phyloP scores from a whole-genome alignment of 2,888 invertebrate species.

The Hirtodrosophila histrioides region DNA sequence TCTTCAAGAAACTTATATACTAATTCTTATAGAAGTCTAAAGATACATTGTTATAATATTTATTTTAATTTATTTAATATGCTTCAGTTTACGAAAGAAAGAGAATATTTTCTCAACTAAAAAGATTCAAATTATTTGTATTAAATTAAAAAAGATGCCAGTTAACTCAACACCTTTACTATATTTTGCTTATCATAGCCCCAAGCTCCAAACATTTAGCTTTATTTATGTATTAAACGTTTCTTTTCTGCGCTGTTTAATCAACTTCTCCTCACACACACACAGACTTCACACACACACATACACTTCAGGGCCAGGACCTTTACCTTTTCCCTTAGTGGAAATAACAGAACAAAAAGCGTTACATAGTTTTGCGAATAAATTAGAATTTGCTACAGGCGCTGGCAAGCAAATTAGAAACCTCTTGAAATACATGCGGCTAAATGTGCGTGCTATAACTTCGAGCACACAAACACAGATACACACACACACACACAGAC shows the following conservation, averaged over 20 bases:
- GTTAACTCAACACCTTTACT: conserved; percentile 19
- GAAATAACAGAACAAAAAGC: conserved; percentile 27
- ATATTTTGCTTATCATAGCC: conserved; percentile 23
- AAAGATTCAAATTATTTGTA: background rate
- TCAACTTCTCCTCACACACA: conserved; percentile 34
- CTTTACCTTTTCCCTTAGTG: conserved; percentile 3
- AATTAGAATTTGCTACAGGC: conserved; percentile 74
- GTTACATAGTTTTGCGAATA: conserved; percentile 70
- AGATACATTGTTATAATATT: too few species aligned
- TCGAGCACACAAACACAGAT: conserved; percentile 25
- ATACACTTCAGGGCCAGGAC: conserved; percentile 20
- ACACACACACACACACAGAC: conserved; percentile 6
- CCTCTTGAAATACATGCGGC: conserved; percentile 58
- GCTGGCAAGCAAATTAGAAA: conserved; percentile 70
- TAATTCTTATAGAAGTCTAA: too few species aligned
- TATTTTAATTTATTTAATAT: too few species aligned
- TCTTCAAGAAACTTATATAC: too few species aligned
- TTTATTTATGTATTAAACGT: conserved; percentile 48
- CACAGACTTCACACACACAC: conserved; percentile 9
- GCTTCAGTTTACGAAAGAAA: too few species aligned
- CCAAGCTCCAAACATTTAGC: conserved; percentile 18
- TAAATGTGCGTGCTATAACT: conserved; percentile 69
- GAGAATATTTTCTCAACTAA: too few species aligned
- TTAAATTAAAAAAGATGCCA: background rate
- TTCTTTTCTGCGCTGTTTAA: conserved; percentile 46